A percentile compares a stretch with the other conserved stretches of the same genome.
Conservation (phyloP, 2,797 vertebrate species). For the Schizopygopsis pylzovi region DNA sequence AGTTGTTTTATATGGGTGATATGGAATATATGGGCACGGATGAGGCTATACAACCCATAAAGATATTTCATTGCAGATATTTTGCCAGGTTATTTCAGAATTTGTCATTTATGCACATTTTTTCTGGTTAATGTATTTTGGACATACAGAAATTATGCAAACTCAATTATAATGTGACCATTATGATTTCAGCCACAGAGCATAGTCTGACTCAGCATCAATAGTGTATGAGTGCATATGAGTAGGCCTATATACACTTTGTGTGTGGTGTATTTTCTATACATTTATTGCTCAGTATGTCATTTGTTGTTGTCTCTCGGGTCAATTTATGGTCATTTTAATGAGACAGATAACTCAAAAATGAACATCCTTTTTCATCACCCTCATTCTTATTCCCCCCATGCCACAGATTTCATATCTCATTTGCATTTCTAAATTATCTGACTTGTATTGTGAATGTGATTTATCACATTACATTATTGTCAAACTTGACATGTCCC, state of each 20-base stretch:
- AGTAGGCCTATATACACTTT: not conserved
- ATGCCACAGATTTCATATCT: not conserved
- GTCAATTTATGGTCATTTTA: not conserved
- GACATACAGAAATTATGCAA: not conserved
- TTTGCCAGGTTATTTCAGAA: not conserved
- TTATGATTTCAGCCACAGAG: not conserved
- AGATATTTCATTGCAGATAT: not conserved
- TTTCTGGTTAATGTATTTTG: not conserved
- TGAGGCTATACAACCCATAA: not conserved
- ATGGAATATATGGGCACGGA: not conserved
- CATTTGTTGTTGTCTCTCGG: not conserved
- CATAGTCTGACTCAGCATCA: not conserved
- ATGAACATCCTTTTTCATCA: not conserved
- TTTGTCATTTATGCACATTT: not conserved
- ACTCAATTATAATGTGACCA: not conserved
- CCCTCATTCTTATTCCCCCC: not conserved
- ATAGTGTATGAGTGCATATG: not conserved
- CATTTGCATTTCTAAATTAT: not conserved
- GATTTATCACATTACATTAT: not conserved
- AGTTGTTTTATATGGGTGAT: constrained; percentile 3
- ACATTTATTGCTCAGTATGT: not conserved
- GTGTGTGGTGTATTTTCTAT: not conserved
- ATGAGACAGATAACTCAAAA: not conserved
- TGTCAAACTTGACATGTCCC: not conserved
- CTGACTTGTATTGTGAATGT: not conserved